Conservation (phyloP, 2,888 invertebrate genomes). For the Andrena chrysosceles region DNA sequence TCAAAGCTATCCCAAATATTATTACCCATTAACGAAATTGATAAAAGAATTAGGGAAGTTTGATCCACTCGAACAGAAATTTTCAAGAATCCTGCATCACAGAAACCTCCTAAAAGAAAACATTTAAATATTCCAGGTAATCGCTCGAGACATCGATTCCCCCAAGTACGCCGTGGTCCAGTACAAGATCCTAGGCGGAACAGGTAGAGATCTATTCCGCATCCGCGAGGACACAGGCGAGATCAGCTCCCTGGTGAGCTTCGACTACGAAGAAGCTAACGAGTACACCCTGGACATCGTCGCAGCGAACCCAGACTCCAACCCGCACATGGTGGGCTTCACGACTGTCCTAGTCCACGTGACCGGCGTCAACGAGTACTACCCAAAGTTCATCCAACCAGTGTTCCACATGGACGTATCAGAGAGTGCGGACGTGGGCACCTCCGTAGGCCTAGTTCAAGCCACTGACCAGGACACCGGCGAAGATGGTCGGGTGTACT, state of each 20-base stretch:
- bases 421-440: conserved; percentile 95
- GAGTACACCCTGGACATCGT: conserved; percentile 91
- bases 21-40: no score
- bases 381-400: conserved; percentile 94
- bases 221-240: conserved; percentile 92
- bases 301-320: conserved; percentile 94
- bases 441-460: conserved; percentile 93
- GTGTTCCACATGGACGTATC: conserved; percentile 97
- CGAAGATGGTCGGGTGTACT: conserved; percentile 94
- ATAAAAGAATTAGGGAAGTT: no score
- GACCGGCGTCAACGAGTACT: conserved; percentile 95
- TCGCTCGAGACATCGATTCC: conserved; percentile 94
- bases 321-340: conserved; percentile 89
- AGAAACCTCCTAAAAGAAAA: no score
- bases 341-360: conserved; percentile 91
- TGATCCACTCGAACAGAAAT: no score
- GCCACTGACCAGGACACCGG: conserved; percentile 96
- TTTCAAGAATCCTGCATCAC: no score
- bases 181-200: conserved; percentile 92
- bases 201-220: conserved; percentile 90
- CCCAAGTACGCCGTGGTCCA: conserved; percentile 94
- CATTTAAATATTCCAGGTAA: conserved; percentile 82
- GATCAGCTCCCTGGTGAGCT: conserved; percentile 90
- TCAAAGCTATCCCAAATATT: no score
- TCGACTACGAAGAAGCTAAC: conserved; percentile 95